phyloP scores from a whole-genome alignment of 2,113 vertebrate species.

The Anguilla rostrata region DNA sequence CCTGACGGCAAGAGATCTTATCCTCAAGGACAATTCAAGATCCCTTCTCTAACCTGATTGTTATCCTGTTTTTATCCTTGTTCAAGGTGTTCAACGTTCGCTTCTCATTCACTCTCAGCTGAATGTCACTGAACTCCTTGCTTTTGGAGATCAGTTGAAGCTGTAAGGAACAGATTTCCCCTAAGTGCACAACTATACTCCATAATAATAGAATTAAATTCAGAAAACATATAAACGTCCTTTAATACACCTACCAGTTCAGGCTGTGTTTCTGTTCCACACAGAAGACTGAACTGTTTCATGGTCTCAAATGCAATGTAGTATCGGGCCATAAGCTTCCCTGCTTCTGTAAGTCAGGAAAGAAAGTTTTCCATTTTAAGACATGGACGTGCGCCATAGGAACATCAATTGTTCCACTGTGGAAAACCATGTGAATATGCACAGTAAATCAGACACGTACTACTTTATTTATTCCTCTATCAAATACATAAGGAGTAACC shows the following conservation, averaged over 20 bases:
- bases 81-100: constrained; percentile 86
- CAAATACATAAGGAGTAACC: too few species aligned
- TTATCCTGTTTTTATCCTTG: constrained; percentile 85
- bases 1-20: background rate
- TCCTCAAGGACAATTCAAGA: background rate
- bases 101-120: constrained; percentile 88
- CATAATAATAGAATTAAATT: background rate
- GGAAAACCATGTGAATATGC: background rate
- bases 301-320: constrained; percentile 94
- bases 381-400: background rate
- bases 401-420: background rate
- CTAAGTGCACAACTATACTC: background rate
- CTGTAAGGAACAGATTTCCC: constrained; percentile 61
- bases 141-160: constrained; percentile 81
- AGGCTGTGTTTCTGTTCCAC: constrained; percentile 81
- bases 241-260: constrained; percentile 78
- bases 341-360: constrained; percentile 73
- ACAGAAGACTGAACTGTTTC: constrained; percentile 81
- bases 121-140: constrained; percentile 85
- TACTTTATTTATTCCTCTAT: too few species aligned
- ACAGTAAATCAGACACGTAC: background rate
- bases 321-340: constrained; percentile 90
- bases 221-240: background rate
- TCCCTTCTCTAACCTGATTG: constrained; percentile 79
- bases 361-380: background rate